A percentile compares a stretch with the other conserved stretches of the same genome.
Evolutionary conservation across 2,888 invertebrate genomes (phyloP).

Genomic region (Sclerodermus sp.): DNA sequence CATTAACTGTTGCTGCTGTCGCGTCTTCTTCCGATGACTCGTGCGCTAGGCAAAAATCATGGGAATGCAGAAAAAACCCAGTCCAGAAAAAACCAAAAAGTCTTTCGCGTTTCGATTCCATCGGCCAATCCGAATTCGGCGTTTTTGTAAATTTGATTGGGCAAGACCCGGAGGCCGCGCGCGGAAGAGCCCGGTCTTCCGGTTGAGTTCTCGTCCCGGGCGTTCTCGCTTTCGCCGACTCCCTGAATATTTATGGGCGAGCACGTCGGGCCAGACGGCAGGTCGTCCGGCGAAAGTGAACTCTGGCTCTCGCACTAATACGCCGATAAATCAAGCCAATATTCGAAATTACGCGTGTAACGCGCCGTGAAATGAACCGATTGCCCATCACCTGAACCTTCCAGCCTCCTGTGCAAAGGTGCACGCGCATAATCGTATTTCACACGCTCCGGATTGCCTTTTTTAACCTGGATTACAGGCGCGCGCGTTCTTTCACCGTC

Average conservation of each 20-base stretch:
- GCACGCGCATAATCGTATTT: slow-evolving; percentile 29
- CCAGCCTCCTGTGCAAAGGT: slow-evolving; percentile 13
- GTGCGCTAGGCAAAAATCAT: too few species aligned
- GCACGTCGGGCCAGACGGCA: slow-evolving; percentile 6
- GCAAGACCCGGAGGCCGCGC: too few species aligned
- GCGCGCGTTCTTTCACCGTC: slow-evolving; percentile 1
- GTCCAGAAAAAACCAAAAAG: too few species aligned
- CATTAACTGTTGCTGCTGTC: too few species aligned
- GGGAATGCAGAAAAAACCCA: too few species aligned
- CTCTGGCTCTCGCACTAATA: slow-evolving; percentile 18
- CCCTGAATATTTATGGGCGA: slow-evolving; percentile 29
- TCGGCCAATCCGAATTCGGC: too few species aligned
- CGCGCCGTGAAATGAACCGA: slow-evolving; percentile 42
- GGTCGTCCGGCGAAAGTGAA: slow-evolving; percentile 6
- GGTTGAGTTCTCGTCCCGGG: slow-evolving; percentile 15
- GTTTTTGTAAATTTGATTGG: too few species aligned
- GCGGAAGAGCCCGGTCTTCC: neutral
- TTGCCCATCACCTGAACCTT: slow-evolving; percentile 21
- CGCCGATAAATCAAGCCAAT: slow-evolving; percentile 40
- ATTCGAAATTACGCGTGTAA: slow-evolving; percentile 35
- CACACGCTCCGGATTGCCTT: slow-evolving; percentile 16
- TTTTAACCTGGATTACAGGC: neutral
- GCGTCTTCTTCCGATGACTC: too few species aligned
- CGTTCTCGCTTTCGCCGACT: slow-evolving; percentile 23
- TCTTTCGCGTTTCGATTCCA: too few species aligned